Evolutionary conservation across 1,140 invertebrate species (phyloP).

Genomic region (Cyclina sinensis): DNA sequence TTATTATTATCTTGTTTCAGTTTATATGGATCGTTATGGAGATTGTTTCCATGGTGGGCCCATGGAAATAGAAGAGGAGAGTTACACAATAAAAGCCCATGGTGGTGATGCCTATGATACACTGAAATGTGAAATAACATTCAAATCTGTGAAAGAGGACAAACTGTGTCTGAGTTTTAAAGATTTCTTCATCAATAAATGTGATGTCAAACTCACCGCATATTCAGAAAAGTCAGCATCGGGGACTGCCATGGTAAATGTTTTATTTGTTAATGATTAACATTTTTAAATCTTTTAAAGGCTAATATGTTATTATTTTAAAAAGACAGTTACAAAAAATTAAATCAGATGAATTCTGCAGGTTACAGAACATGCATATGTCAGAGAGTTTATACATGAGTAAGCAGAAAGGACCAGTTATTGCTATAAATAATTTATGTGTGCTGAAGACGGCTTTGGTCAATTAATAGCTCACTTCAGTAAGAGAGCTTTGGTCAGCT

Average conservation of each 20-base stretch:
- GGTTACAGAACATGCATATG: too few species aligned
- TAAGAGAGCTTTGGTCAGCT: too few species aligned
- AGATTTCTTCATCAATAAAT: background rate
- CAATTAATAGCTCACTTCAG: too few species aligned
- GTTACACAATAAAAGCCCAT: conserved; percentile 27
- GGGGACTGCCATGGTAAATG: conserved; percentile 8
- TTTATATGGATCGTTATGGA: conserved; percentile 62
- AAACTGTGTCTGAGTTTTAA: conserved; percentile 58
- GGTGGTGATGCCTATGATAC: conserved; percentile 53
- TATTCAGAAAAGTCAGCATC: conserved; percentile 12
- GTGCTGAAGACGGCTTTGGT: too few species aligned
- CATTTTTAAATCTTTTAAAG: too few species aligned
- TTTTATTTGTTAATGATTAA: background rate
- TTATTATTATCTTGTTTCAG: conserved; percentile 35
- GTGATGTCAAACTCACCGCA: conserved; percentile 27
- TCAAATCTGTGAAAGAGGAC: conserved; percentile 38
- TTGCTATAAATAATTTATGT: too few species aligned
- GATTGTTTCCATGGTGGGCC: conserved; percentile 51
- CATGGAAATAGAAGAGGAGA: conserved; percentile 40
- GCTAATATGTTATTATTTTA: too few species aligned
- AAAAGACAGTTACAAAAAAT: too few species aligned
- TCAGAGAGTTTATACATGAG: too few species aligned
- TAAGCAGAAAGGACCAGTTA: too few species aligned
- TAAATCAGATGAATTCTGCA: too few species aligned
- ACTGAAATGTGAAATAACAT: conserved; percentile 50